A percentile compares a stretch with the other conserved stretches of the same genome.
Evolutionary conservation across 1,140 invertebrate genomes (phyloP).

Genomic region (Lepidurus arcticus): DNA sequence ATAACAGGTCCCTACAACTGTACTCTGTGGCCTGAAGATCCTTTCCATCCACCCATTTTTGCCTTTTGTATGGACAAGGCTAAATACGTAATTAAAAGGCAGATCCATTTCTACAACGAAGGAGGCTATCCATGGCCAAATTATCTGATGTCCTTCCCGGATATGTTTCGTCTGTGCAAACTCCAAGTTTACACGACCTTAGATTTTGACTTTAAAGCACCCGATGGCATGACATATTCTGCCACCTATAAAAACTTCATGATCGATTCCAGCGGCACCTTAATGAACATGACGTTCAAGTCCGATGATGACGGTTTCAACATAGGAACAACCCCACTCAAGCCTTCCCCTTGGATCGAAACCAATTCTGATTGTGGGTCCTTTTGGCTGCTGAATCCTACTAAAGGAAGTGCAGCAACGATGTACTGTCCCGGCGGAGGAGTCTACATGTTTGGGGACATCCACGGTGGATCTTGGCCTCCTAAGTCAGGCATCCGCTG

Average conservation of each 20-base stretch:
- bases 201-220: neutral
- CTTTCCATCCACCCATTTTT: neutral
- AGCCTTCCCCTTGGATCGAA: neutral
- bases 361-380: neutral
- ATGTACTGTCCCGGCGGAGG: neutral
- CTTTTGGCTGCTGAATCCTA: neutral
- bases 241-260: neutral
- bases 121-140: neutral
- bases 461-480: neutral
- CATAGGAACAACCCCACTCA: neutral
- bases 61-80: neutral
- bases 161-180: neutral
- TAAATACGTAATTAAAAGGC: neutral
- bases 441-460: neutral
- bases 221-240: neutral
- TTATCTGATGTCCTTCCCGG: neutral
- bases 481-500: neutral
- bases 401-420: neutral
- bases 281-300: neutral
- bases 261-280: neutral
- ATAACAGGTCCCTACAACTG: neutral
- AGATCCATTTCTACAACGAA: neutral
- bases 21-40: neutral
- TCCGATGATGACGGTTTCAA: neutral
- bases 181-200: neutral